Base-by-base conservation (phyloP, 2,888 invertebrate genomes). In the Tanypteryx hageni region DNA sequence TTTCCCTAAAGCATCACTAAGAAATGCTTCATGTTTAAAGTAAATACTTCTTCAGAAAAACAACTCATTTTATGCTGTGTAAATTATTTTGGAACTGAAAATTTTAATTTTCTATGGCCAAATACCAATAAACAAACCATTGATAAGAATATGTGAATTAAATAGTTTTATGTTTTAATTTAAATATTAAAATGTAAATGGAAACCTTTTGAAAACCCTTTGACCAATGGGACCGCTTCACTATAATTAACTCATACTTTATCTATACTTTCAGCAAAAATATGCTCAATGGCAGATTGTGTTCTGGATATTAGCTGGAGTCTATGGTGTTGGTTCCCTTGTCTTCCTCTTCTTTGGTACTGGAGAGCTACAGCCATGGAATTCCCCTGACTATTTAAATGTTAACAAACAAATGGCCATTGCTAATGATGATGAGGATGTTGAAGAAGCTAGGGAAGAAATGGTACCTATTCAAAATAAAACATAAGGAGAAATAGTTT, bases 261-360 rank as follows among this genome's bases (percentile, higher is more conserved):
- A 68, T 85, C 64, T 85, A 64, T 68, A 92, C 81, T 95, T 94
- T 2, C 95, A 97, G 97, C 97, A 97, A 95, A 97, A 97, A 0
- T 97, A 97, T 94, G 96, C 96, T 44, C 97, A 97, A 94, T 98
- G 98, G 98, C 97, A 96, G 94, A 97, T 97, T 92, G 97, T 98
- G 0, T 98, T 98, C 95, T 97, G 97, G 96, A 97, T 98, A 91
- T 95, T 98, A 27, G 97, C 97, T 0, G 96, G 95, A 4, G 97
- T 97, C 0, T 98, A 98, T 94, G 95, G 96, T 0, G 94, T 96
- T 0, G 98, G 98, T 0, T 97, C 97, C 0, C 89, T 96, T 0
- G 95, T 96, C 68, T 98, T 97, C 95, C 95, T 96, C 16, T 92
- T 96, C 61, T 96, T 97, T 93, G 97, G 97, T 0, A 96, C 96